Evolutionary conservation across 2,888 invertebrate species (phyloP).

Genomic region (Trichopoda pennipes): DNA sequence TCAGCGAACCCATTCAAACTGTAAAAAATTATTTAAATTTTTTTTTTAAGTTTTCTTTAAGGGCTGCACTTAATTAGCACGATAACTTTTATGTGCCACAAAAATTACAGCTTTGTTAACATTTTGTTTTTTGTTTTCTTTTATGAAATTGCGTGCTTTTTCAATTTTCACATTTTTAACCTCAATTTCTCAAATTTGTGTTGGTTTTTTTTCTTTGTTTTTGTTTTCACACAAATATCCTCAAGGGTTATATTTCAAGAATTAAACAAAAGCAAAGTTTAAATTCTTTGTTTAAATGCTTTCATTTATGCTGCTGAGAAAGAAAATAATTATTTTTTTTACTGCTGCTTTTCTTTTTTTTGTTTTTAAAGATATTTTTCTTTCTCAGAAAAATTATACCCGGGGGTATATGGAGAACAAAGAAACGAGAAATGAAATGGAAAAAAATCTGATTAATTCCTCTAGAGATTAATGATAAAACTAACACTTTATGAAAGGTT

Average conservation of each 20-base stretch:
- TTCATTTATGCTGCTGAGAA: neutral
- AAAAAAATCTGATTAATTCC: conserved; percentile 48
- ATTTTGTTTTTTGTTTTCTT: neutral
- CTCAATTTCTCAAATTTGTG: conserved; percentile 22
- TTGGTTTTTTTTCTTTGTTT: no score
- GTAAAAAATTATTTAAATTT: no score
- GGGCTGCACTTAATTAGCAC: neutral
- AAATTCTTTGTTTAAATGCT: conserved; percentile 26
- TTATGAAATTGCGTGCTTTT: neutral
- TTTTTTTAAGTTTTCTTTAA: neutral
- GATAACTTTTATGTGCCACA: neutral
- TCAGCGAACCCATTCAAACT: no score
- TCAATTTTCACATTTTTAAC: neutral
- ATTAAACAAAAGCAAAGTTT: conserved; percentile 37
- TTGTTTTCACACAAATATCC: conserved; percentile 28
- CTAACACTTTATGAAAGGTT: conserved; percentile 37
- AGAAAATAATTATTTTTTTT: neutral
- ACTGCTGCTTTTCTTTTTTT: neutral
- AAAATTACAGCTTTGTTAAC: neutral
- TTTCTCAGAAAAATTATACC: conserved; percentile 49
- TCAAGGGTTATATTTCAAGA: conserved; percentile 19
- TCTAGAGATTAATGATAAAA: conserved; percentile 39
- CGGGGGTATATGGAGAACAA: conserved; percentile 16
- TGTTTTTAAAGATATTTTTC: neutral
- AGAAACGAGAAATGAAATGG: conserved; percentile 16